Evolutionary conservation across 2,888 invertebrate genomes (phyloP).

Genomic region (Dusona sp.): DNA sequence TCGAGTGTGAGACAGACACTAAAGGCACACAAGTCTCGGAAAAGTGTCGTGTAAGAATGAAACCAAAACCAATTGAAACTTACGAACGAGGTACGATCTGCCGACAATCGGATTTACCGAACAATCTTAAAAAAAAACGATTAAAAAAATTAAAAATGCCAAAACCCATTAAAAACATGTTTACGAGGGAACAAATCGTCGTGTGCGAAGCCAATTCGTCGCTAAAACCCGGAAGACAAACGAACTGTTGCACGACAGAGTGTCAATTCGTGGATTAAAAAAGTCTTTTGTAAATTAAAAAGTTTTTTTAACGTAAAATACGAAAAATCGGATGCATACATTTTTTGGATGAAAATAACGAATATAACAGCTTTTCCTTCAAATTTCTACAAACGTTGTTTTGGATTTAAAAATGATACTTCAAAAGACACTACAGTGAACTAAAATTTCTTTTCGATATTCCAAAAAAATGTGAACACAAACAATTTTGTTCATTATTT

Average conservation of each 20-base stretch:
- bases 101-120: slow-evolving; percentile 26
- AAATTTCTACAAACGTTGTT: no score
- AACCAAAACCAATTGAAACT: slow-evolving; percentile 69
- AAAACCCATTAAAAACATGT: slow-evolving; percentile 55
- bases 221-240: slow-evolving; percentile 8
- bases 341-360: background rate
- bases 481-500: no score
- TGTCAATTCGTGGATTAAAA: slow-evolving; percentile 23
- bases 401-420: no score
- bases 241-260: slow-evolving; percentile 38
- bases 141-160: slow-evolving; percentile 48
- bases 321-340: background rate
- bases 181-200: slow-evolving; percentile 64
- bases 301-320: background rate
- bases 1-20: slow-evolving; percentile 28
- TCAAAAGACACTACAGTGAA: no score
- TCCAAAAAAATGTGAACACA: no score
- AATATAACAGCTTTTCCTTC: background rate
- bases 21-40: slow-evolving; percentile 68
- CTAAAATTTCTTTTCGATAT: no score
- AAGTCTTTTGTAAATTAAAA: background rate
- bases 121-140: slow-evolving; percentile 10
- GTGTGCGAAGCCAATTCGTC: slow-evolving; percentile 67
- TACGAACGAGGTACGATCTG: slow-evolving; percentile 70
- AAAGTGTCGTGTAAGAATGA: slow-evolving; percentile 58